Evolutionary conservation across 2,113 vertebrate genomes (phyloP).

Genomic region (Meleagris gallopavo): DNA sequence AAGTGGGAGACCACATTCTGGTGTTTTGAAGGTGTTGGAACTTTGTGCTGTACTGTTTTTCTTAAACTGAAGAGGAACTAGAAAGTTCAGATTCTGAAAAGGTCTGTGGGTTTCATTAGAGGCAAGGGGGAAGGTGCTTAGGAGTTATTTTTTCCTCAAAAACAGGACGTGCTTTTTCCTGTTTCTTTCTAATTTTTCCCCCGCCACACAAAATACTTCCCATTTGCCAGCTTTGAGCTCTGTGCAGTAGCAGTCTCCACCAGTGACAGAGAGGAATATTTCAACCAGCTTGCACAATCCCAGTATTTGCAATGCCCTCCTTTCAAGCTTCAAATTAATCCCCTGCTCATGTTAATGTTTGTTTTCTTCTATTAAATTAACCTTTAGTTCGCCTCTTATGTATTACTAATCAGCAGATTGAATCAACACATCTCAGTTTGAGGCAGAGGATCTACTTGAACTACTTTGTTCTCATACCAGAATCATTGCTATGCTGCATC

Average conservation of each 20-base stretch:
- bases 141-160: conserved; percentile 14
- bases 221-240: not conserved
- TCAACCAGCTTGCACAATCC: not conserved
- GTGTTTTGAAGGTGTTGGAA: not conserved
- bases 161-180: conserved; percentile 17
- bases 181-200: not conserved
- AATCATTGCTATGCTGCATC: not conserved
- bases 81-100: conserved; percentile 15
- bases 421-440: not conserved
- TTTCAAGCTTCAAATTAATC: not conserved
- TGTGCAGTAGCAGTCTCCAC: not conserved
- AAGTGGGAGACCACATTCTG: rapidly evolving
- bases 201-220: not conserved
- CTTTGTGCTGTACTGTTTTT: not conserved
- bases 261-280: not conserved
- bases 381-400: not conserved
- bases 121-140: not conserved
- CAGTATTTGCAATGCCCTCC: not conserved
- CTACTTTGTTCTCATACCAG: not conserved
- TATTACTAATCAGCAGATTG: not conserved
- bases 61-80: not conserved
- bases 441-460: not conserved
- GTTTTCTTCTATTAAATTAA: not conserved
- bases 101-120: not conserved
- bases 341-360: not conserved